These are phyloP conservation scores for Channa striata DNA, from an alignment of 2,797 vertebrate genomes.

Conservation along the genomic window DNA sequence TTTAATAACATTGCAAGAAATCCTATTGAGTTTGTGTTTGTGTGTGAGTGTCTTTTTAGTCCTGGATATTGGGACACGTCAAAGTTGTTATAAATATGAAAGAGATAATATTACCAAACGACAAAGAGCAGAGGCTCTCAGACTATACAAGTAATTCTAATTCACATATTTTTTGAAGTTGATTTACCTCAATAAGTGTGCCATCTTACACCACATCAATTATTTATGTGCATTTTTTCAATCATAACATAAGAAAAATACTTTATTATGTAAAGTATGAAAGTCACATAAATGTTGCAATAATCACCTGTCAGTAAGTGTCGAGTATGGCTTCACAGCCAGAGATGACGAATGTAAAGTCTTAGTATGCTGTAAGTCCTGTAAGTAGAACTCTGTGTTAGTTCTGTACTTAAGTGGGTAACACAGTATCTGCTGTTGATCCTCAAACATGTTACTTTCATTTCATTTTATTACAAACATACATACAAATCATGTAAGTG, in stretches of 20 bases:
- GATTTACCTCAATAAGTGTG: conserved; percentile 73
- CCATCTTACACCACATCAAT: conserved; percentile 59
- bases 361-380: conserved; percentile 67
- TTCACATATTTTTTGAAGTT: conserved; percentile 62
- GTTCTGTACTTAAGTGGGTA: conserved; percentile 69
- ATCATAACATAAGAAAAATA: conserved; percentile 44
- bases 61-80: conserved; percentile 48
- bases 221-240: conserved; percentile 45
- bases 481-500: conserved; percentile 27
- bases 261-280: conserved; percentile 51
- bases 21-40: conserved; percentile 34
- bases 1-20: conserved; percentile 56
- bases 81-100: conserved; percentile 67
- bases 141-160: conserved; percentile 39
- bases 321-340: conserved; percentile 65
- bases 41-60: conserved; percentile 45
- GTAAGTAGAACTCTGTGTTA: conserved; percentile 67
- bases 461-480: conserved; percentile 55
- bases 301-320: conserved; percentile 69
- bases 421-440: conserved; percentile 64
- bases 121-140: conserved; percentile 47
- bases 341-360: conserved; percentile 80
- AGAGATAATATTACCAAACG: conserved; percentile 52
- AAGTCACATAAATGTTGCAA: conserved; percentile 68
- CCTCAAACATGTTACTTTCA: conserved; percentile 40